These are phyloP conservation scores for Scolopax rusticola DNA, from an alignment of 2,797 vertebrate genomes.

Conservation along the genomic window DNA sequence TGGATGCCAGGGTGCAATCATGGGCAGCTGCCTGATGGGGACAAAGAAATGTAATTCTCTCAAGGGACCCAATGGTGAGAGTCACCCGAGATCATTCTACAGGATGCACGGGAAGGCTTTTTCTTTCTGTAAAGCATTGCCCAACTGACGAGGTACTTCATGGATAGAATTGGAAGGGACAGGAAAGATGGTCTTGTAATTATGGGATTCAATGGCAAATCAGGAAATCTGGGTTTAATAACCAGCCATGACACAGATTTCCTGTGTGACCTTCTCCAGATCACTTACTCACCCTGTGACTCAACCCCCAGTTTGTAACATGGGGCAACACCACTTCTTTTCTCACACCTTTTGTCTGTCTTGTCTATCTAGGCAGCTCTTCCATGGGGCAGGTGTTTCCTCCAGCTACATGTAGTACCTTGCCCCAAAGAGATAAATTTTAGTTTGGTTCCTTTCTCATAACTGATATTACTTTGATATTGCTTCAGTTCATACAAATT, in stretches of 20 bases:
- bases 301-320: background rate
- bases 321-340: constrained; percentile 20
- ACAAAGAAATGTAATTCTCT: background rate
- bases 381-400: background rate
- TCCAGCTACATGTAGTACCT: background rate
- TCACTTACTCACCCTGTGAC: constrained; percentile 61
- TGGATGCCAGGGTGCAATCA: background rate
- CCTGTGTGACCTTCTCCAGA: constrained; percentile 43
- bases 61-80: background rate
- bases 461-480: background rate
- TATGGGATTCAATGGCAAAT: constrained; percentile 56
- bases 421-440: background rate
- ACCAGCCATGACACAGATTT: constrained; percentile 56
- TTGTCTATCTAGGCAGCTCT: background rate
- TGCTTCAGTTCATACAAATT: background rate
- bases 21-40: background rate
- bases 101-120: background rate
- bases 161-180: background rate
- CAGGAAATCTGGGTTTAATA: constrained; percentile 73
- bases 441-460: background rate
- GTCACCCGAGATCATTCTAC: background rate
- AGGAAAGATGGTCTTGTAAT: constrained; percentile 60
- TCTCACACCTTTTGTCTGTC: constrained; percentile 25
- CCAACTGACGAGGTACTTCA: background rate
- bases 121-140: background rate